A percentile compares a stretch with the other conserved stretches of the same genome.
phyloP scores from a whole-genome alignment of 2,888 invertebrate genomes.

The Colletes collaris region DNA sequence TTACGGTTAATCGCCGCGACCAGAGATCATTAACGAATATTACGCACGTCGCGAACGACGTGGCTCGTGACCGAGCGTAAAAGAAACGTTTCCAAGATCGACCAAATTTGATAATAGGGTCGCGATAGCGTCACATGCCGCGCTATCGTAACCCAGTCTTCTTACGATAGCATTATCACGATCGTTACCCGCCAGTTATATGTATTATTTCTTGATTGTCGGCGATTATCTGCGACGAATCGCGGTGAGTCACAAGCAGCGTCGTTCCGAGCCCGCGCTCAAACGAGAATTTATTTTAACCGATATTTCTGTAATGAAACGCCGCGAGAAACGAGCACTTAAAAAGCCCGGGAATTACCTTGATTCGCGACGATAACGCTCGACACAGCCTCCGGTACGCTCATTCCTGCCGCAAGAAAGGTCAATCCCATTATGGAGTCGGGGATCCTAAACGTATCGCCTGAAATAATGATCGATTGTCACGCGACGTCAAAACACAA shows the following conservation, averaged over 20 bases:
- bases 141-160: constrained; percentile 11
- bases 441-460: constrained; percentile 91
- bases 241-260: not conserved
- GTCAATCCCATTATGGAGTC: constrained; percentile 94
- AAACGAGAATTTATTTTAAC: not conserved
- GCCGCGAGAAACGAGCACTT: not conserved
- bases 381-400: constrained; percentile 94
- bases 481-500: constrained; percentile 18
- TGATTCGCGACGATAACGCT: constrained; percentile 92
- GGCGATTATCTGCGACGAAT: not conserved
- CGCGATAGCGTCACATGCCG: constrained; percentile 2
- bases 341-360: constrained; percentile 83
- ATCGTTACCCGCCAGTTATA: constrained; percentile 18
- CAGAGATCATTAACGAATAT: too few species aligned
- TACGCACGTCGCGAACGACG: too few species aligned
- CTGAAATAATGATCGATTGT: constrained; percentile 81
- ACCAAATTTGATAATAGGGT: constrained; percentile 25
- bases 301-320: not conserved
- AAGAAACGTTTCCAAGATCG: constrained; percentile 24
- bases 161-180: constrained; percentile 35
- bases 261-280: too few species aligned
- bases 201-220: constrained; percentile 10
- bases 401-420: constrained; percentile 93
- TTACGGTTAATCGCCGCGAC: too few species aligned
- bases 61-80: not conserved